Conservation (phyloP, 2,797 vertebrate species). For the Bovichtus variegatus region DNA sequence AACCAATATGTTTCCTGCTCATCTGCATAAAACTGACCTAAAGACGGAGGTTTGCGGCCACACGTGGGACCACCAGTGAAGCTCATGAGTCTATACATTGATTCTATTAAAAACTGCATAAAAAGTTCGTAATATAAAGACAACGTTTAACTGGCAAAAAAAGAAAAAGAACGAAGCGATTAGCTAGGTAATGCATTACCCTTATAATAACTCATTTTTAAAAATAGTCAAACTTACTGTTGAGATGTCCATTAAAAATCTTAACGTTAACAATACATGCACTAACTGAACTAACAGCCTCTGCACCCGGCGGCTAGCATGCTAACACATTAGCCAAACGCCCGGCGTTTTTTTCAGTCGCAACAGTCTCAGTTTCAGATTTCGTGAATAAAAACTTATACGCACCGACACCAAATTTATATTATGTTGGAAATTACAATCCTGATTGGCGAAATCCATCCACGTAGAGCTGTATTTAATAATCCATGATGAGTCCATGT, state of each 20-base stretch:
- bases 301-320: constrained; percentile 32
- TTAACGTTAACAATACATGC: not conserved
- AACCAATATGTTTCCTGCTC: not conserved
- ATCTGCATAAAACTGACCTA: not conserved
- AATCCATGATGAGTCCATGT: constrained; percentile 63
- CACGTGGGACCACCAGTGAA: constrained; percentile 2
- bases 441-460: not conserved
- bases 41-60: not conserved
- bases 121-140: not conserved
- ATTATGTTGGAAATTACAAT: not conserved
- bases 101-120: not conserved
- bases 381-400: not conserved
- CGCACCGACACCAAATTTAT: constrained; percentile 46
- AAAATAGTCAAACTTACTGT: not conserved
- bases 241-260: not conserved
- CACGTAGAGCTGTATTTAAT: not conserved
- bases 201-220: not conserved
- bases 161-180: too few relatives aligned
- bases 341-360: not conserved
- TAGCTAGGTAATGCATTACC: fast-evolving
- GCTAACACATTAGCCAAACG: constrained; percentile 47
- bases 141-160: not conserved
- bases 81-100: not conserved
- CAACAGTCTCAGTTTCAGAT: not conserved
- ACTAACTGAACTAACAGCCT: not conserved